Base-by-base conservation (phyloP, 1,140 invertebrate genomes). In the Pectinophora gossypiella region DNA sequence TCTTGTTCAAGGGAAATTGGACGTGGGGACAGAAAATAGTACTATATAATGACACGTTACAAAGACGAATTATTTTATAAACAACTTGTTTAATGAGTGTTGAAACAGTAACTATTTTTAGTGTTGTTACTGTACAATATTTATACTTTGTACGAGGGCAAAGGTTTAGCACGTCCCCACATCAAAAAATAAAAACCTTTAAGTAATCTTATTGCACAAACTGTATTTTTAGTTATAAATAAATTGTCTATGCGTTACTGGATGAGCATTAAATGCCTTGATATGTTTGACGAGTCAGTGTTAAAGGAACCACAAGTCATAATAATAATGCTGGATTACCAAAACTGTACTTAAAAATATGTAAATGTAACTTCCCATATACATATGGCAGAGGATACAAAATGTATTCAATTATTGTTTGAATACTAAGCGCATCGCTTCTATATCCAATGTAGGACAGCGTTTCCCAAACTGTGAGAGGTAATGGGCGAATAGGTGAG, bases 341-440 rank as follows among this genome's bases (percentile, higher is more conserved):
- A 59, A 67, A 62, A 70, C 66, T 68, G 64, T 71, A 74, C 67
- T 71, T 72, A 58, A 58, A 54, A 38, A 48, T 57, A 53, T 52
- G 45, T 54, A 53, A 56, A 42, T 62, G 62, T 64, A 72, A 63
- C 61, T 59, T 51, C 60, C 57, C 62, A 65, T 59, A 69, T 61
- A 59, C 44, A 66, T 58, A 72, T 68, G 68, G 66, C 62, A 40
- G n/a, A 32, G 1, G 27, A 32, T 40, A 40, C 36, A 40, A 15
- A 15, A 7, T 15, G 36, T 40, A 16, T 40, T 6, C 36, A 16
- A 2, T 13, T 40, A 40, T 6, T 40, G 15, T 7, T 16, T 1
- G 16, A 40, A 15, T 15, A 12, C n/a, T 18, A 18, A 40, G 36
- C 36, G 36, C 36, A 16, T 40, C 36, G 36, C 16, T 32, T 32